Evolutionary conservation across 2,797 vertebrate genomes (phyloP), one percentile per base, ranked within the genome.

Genomic region (Iguana delicatissima): DNA sequence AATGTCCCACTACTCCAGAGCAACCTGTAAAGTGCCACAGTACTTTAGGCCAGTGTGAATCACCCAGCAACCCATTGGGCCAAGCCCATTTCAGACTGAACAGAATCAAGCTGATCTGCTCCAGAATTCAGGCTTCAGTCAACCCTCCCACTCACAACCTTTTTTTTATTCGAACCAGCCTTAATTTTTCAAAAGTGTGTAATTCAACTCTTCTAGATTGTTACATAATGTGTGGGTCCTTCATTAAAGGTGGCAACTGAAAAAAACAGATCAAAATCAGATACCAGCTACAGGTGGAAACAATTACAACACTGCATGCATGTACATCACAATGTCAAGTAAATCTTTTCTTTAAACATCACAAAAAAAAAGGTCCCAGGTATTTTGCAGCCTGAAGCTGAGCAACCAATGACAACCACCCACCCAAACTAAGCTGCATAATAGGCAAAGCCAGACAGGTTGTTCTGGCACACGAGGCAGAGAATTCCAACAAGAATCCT

Each of bases 121-220:
- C 52, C 52, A 52, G 52, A 52, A 52, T 10, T 12, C 6, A 9
- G 52, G 52, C 10, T 8, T 52, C 52, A 52, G 52, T 12, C 8
- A 52, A 52, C 8, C 52, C 42, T 46, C 42, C 42, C 42, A 46
- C 42, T 3, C 7, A 52, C 52, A 52, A 52, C 52, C 3, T 52
- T 52, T 59, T 59, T 59, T 59, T 59, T 12, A 59, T 59, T 59
- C 16, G 13, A 59, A 59, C 13, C 57, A 59, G 57, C 57, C 16
- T 87, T 22, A 22, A 1, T 81, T 46, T 46, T 46, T 46, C 59
- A 1, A 24, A 24, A 89, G 35, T 38, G n/a, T 38, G 9, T 50
- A 35, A 16, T n/a, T 38, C 91, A 80, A 74, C 3, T 69, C 35
- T 92, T 89, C 87, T 86, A 73, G 88, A 85, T 69, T 6, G 52